Conservation (phyloP, 23 tunicate genomes). For the Halocynthia roretzi region DNA sequence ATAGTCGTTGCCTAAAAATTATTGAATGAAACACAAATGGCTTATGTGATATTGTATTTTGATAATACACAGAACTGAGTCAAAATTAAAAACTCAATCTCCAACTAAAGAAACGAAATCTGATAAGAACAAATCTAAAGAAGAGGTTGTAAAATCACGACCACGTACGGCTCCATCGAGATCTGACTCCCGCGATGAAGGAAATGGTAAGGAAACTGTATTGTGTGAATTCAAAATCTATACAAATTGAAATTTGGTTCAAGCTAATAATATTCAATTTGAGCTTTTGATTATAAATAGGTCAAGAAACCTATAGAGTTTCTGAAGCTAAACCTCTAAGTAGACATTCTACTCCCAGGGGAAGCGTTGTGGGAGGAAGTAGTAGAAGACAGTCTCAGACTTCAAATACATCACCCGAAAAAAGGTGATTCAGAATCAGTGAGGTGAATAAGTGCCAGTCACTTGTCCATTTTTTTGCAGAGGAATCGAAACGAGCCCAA, state of each 20-base stretch:
- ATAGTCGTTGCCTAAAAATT: too few species aligned
- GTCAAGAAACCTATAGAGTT: constrained; percentile 1
- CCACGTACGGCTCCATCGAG: constrained; percentile 22
- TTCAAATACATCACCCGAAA: constrained; percentile 1
- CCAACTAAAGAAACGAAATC: too few species aligned
- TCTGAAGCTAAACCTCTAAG: background rate
- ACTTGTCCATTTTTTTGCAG: background rate
- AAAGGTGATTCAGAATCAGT: background rate
- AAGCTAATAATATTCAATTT: background rate
- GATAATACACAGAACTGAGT: too few species aligned
- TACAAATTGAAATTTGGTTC: background rate
- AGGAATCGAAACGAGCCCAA: background rate
- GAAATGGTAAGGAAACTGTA: background rate
- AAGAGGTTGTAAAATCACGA: background rate
- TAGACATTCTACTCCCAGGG: constrained; percentile 19
- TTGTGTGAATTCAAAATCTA: background rate
- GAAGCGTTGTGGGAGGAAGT: constrained; percentile 11
- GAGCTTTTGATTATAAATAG: background rate
- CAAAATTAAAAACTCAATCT: too few species aligned
- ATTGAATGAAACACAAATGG: too few species aligned
- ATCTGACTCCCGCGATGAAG: background rate
- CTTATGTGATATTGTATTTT: too few species aligned
- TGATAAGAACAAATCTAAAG: too few species aligned
- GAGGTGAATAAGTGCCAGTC: background rate
- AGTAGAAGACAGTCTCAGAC: constrained; percentile 19